phyloP scores from a whole-genome alignment of 2,888 invertebrate species.

The Sarcophaga subvicina region DNA sequence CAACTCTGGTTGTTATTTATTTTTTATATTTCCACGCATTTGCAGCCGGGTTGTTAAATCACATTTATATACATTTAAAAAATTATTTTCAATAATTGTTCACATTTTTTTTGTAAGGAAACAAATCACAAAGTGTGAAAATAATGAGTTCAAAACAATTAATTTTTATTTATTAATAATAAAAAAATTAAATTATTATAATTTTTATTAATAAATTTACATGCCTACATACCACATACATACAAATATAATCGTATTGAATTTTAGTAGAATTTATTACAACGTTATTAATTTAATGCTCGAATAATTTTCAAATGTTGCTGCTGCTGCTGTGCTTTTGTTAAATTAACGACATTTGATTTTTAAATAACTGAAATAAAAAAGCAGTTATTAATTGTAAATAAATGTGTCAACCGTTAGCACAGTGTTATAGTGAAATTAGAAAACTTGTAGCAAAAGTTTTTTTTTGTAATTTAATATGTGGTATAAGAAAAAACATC shows the following conservation, averaged over 20 bases:
- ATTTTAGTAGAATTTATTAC: background rate
- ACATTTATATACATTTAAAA: no score
- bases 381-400: background rate
- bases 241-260: background rate
- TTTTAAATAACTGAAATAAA: background rate
- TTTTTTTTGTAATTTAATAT: no score
- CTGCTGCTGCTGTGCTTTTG: background rate
- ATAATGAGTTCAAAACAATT: conserved; percentile 37
- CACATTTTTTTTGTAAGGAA: conserved; percentile 29
- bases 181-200: background rate
- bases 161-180: conserved; percentile 6
- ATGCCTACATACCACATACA: background rate
- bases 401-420: background rate
- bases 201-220: background rate
- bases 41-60: conserved; percentile 17
- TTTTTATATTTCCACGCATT: conserved; percentile 10
- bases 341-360: background rate
- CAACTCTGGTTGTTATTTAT: background rate
- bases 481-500: no score
- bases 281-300: conserved; percentile 25
- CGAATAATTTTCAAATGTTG: conserved; percentile 21
- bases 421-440: background rate
- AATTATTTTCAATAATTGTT: background rate
- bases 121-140: conserved; percentile 50
- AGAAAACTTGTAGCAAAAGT: background rate